Conservation (phyloP, 2,888 invertebrate genomes). For the Dascillus cervinus region DNA sequence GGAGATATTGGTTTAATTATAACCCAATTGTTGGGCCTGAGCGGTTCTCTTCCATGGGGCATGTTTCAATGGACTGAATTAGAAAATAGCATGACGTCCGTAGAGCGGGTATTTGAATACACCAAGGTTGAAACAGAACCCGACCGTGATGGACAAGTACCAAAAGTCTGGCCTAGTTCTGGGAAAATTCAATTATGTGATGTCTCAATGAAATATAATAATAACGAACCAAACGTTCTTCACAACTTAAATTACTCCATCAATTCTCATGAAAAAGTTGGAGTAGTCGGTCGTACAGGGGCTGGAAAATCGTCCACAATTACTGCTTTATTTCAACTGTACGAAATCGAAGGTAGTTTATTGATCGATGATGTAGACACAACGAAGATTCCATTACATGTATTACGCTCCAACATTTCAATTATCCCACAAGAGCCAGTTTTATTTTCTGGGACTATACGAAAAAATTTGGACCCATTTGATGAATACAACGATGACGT, state of each 20-base stretch:
- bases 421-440: slow-evolving; percentile 85
- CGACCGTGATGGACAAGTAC: neutral
- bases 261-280: slow-evolving; percentile 59
- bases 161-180: slow-evolving; percentile 55
- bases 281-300: slow-evolving; percentile 76
- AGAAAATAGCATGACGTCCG: slow-evolving; percentile 76
- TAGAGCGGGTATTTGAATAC: slow-evolving; percentile 62
- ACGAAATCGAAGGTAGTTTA: slow-evolving; percentile 69
- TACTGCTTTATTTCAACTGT: slow-evolving; percentile 72
- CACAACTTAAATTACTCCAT: slow-evolving; percentile 61
- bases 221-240: slow-evolving; percentile 64
- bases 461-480: slow-evolving; percentile 86
- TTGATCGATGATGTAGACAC: slow-evolving; percentile 73
- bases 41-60: slow-evolving; percentile 72
- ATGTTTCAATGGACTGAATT: slow-evolving; percentile 48
- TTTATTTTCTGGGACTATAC: slow-evolving; percentile 76
- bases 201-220: slow-evolving; percentile 64
- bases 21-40: slow-evolving; percentile 33
- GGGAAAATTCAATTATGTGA: slow-evolving; percentile 62
- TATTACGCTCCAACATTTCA: slow-evolving; percentile 68
- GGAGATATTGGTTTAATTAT: slow-evolving; percentile 36
- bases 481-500: slow-evolving; percentile 68
- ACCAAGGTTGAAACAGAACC: slow-evolving; percentile 25
- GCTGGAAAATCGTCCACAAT: slow-evolving; percentile 76
- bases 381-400: slow-evolving; percentile 61